Conservation (phyloP, 2,888 invertebrate genomes). For the Lasioglossum pauxillum region DNA sequence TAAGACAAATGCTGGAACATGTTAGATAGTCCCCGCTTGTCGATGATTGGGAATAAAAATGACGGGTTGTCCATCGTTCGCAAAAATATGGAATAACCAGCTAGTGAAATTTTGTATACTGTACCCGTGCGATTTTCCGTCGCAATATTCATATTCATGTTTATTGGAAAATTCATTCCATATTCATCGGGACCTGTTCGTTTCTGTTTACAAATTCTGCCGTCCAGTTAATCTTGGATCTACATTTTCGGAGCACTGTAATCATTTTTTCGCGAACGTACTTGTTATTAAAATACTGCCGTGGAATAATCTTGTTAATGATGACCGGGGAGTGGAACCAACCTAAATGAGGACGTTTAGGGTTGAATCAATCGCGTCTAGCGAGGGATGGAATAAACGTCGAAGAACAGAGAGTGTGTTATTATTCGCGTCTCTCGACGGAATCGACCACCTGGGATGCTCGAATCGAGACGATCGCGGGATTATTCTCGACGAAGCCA, state of each 20-base stretch:
- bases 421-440: neutral
- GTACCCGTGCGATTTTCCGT: neutral
- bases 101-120: neutral
- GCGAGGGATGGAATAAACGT: neutral
- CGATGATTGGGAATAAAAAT: neutral
- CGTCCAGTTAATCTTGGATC: neutral
- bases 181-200: neutral
- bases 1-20: neutral
- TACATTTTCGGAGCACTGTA: neutral
- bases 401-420: neutral
- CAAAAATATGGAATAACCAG: neutral
- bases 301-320: too few relatives aligned
- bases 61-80: neutral
- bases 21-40: neutral
- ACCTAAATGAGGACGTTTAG: neutral
- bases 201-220: neutral
- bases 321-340: too few relatives aligned
- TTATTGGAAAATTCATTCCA: neutral
- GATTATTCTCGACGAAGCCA: neutral
- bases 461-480: neutral
- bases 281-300: neutral
- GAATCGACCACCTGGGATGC: neutral
- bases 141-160: neutral
- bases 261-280: neutral
- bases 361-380: neutral